Percentiles rank a stretch among this genome's conserved stretches.
phyloP scores from a whole-genome alignment of 2,888 invertebrate species.

The Trichopria drosophilae region DNA sequence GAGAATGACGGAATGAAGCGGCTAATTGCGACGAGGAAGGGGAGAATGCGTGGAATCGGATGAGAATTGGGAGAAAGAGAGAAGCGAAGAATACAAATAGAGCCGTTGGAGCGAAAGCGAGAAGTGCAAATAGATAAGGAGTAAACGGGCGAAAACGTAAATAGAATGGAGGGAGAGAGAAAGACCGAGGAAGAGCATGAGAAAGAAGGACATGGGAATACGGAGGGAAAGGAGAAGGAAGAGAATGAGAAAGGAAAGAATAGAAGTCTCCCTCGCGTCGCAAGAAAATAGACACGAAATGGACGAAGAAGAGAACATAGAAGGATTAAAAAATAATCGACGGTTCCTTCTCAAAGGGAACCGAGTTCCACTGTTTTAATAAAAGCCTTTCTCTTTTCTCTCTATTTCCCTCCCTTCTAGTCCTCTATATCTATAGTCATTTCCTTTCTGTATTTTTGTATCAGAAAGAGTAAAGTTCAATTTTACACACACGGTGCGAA shows the following conservation, averaged over 20 bases:
- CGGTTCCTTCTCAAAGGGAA: neutral
- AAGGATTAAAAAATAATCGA: neutral
- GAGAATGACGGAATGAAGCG: no score
- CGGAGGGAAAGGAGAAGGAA: constrained; percentile 1
- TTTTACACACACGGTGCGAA: no score
- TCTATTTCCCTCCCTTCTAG: neutral
- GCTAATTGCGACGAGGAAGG: constrained; percentile 7
- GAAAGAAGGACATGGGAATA: neutral
- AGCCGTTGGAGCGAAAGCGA: neutral
- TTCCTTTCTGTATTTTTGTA: no score
- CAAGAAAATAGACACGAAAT: neutral
- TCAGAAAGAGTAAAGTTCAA: no score
- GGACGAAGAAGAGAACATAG: constrained; percentile 4
- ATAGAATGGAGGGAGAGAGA: neutral
- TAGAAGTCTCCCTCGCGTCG: no score
- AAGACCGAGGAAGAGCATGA: neutral
- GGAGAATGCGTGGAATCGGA: neutral
- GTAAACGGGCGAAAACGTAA: neutral
- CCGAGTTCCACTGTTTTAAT: neutral
- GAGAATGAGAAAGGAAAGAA: neutral
- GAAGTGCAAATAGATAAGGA: neutral
- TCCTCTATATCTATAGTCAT: neutral
- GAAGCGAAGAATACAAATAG: neutral
- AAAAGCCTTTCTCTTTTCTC: neutral
- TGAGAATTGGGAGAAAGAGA: neutral